Conservation (phyloP, 2,113 vertebrate species). For the Salvelinus alpinus region DNA sequence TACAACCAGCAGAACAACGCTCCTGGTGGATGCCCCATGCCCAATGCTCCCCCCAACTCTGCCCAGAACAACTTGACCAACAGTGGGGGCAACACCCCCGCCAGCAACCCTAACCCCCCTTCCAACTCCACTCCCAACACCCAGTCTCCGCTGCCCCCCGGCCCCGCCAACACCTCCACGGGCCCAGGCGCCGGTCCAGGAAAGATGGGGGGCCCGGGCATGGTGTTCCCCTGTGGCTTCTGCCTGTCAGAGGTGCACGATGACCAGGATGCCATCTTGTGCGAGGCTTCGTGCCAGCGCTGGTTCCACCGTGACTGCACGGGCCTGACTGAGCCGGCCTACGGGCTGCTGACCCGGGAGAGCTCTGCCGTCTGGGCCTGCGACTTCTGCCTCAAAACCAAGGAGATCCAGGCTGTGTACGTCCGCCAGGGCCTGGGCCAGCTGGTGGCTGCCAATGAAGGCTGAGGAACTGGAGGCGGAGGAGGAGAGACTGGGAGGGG, state of each 20-base stretch:
- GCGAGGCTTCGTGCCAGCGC: conserved; percentile 95
- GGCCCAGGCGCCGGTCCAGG: conserved; percentile 72
- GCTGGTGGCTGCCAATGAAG: conserved; percentile 91
- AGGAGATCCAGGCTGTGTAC: conserved; percentile 97
- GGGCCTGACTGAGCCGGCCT: conserved; percentile 93
- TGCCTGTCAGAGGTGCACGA: conserved; percentile 94
- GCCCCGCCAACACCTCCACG: conserved; percentile 62
- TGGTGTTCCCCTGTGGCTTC: conserved; percentile 91
- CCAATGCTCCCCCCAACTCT: conserved; percentile 67
- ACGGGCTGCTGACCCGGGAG: conserved; percentile 92
- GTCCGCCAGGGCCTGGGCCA: conserved; percentile 93
- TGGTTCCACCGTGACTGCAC: conserved; percentile 99
- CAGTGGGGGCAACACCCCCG: conserved; percentile 69
- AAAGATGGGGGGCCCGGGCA: conserved; percentile 71
- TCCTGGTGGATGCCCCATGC: conserved; percentile 63
- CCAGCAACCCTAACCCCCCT: conserved; percentile 75
- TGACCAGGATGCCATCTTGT: conserved; percentile 95
- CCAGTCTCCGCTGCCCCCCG: conserved; percentile 71
- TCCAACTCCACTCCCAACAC: conserved; percentile 78
- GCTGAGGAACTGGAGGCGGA: conserved; percentile 69
- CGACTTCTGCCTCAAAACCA: conserved; percentile 97
- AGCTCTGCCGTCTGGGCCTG: conserved; percentile 96
- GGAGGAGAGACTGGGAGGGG: conserved; percentile 16
- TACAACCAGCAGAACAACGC: conserved; percentile 81
- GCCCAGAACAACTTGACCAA: conserved; percentile 76